Percentiles rank a stretch among this genome's conserved stretches.
These are phyloP conservation scores for Monomorium pharaonis DNA, from an alignment of 1,140 invertebrate genomes.

Conservation along the genomic window DNA sequence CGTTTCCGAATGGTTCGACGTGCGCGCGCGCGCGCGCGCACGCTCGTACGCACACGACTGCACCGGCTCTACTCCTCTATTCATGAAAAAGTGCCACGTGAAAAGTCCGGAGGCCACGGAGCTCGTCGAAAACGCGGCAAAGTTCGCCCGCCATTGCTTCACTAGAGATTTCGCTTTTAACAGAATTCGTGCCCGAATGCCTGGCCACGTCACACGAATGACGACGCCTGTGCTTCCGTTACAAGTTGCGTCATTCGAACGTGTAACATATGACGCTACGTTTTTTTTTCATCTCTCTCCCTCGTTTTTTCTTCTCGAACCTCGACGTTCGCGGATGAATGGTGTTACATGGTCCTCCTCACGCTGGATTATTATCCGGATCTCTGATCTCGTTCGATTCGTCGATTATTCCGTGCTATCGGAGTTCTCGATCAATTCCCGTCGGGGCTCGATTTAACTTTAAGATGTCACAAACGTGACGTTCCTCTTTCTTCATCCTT, in stretches of 20 bases:
- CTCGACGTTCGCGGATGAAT: slow-evolving; percentile 2
- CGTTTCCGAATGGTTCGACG: slow-evolving; percentile 79
- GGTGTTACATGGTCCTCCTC: background rate
- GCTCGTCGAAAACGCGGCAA: background rate
- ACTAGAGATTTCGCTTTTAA: slow-evolving; percentile 29
- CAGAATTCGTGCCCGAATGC: background rate
- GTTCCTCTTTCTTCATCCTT: background rate
- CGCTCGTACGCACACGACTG: slow-evolving; percentile 46
- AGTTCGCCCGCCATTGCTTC: background rate
- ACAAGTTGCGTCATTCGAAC: slow-evolving; percentile 29
- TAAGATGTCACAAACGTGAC: background rate
- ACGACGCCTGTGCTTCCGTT: slow-evolving; percentile 24
- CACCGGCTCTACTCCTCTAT: background rate
- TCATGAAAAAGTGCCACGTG: slow-evolving; percentile 31
- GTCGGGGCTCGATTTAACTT: background rate
- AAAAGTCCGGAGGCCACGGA: background rate
- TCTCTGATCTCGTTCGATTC: background rate
- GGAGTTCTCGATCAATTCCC: background rate
- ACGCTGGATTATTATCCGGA: background rate
- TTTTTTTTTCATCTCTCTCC: no score
- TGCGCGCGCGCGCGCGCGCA: slow-evolving; percentile 65
- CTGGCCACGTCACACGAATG: slow-evolving; percentile 22
- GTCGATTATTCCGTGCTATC: background rate
- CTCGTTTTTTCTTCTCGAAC: background rate
- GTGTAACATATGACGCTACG: slow-evolving; percentile 8